Evolutionary conservation across 2,797 vertebrate genomes (phyloP).

Genomic region (Spheniscus humboldti): DNA sequence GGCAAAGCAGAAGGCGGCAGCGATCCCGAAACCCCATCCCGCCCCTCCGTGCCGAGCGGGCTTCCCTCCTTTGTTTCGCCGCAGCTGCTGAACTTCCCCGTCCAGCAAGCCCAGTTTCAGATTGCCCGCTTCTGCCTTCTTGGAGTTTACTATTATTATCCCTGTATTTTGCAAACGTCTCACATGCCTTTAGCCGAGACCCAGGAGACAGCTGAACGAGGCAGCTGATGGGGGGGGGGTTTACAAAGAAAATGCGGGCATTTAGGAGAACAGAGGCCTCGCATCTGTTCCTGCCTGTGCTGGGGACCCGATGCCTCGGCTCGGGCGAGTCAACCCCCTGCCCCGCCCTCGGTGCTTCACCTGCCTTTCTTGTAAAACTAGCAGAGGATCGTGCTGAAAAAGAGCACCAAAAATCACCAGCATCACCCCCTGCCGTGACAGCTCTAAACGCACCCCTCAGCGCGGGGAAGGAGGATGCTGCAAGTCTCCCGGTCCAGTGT

Average conservation of each 20-base stretch:
- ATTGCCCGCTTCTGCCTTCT: neutral
- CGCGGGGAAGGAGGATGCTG: accelerated
- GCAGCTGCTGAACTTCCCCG: neutral
- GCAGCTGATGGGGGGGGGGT: neutral
- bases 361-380: accelerated
- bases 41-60: accelerated
- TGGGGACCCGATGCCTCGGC: accelerated
- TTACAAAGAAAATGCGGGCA: accelerated
- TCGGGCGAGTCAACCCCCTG: neutral
- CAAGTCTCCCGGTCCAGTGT: neutral
- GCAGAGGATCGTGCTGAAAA: accelerated
- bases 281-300: neutral
- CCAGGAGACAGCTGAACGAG: neutral
- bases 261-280: accelerated
- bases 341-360: neutral
- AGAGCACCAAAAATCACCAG: accelerated
- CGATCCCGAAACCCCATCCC: accelerated
- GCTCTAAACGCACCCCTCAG: accelerated
- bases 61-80: neutral
- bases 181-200: neutral
- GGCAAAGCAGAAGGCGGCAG: neutral
- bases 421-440: accelerated
- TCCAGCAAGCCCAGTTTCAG: neutral
- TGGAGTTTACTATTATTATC: accelerated
- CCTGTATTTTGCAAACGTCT: neutral